Percentiles rank a stretch among this genome's conserved stretches.
Evolutionary conservation across 2,113 vertebrate genomes (phyloP).

Genomic region (Chionodraco myersi): DNA sequence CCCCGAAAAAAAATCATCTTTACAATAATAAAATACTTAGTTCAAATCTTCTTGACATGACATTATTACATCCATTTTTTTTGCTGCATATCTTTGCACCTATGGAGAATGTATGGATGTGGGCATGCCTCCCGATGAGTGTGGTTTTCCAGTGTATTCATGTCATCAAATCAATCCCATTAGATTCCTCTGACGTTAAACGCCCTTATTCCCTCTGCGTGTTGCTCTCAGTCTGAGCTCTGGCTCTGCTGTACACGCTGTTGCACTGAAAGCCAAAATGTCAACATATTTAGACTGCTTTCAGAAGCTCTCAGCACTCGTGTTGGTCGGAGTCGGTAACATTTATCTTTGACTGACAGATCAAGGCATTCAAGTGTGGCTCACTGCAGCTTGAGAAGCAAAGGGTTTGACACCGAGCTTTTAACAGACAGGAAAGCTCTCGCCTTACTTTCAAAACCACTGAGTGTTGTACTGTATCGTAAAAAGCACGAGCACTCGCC

Average conservation of each 20-base stretch:
- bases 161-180: not conserved
- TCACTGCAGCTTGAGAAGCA: conserved; percentile 29
- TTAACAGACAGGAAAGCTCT: conserved; percentile 10
- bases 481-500: not conserved
- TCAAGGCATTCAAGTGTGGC: conserved; percentile 44
- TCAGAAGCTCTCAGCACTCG: conserved; percentile 19
- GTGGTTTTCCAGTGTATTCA: not conserved
- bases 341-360: conserved; percentile 62
- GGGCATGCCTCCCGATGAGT: not conserved
- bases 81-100: not conserved
- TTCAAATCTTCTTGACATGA: not conserved
- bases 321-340: conserved; percentile 34
- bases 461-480: not conserved
- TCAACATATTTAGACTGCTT: conserved; percentile 54
- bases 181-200: not conserved
- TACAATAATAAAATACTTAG: no score
- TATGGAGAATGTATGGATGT: not conserved
- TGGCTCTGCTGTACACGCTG: not conserved
- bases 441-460: not conserved
- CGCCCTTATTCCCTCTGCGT: conserved; percentile 2
- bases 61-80: not conserved
- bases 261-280: conserved; percentile 18
- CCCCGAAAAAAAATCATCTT: no score
- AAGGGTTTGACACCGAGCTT: conserved; percentile 27
- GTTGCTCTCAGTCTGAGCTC: conserved; percentile 34